phyloP scores from a whole-genome alignment of 2,113 vertebrate genomes.

The Antechinus stuartii region DNA sequence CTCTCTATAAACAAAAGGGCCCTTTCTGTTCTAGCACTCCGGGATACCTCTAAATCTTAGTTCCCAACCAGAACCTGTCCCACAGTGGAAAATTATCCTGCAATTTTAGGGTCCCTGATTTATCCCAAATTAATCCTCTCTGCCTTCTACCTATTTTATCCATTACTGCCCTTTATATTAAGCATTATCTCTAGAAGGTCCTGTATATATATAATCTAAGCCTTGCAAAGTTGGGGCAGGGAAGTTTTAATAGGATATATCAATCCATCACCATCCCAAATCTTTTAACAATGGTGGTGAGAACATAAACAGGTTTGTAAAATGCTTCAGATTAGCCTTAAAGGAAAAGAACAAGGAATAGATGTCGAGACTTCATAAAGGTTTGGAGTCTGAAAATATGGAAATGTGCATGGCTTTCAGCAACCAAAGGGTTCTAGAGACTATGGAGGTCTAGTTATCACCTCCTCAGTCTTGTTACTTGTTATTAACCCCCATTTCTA shows the following conservation, averaged over 20 bases:
- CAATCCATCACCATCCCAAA: background rate
- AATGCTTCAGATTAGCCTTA: background rate
- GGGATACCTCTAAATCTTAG: background rate
- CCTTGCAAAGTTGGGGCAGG: background rate
- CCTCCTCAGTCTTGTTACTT: background rate
- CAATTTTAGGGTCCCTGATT: background rate
- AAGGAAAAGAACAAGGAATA: background rate
- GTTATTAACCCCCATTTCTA: background rate
- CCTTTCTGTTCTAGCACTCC: background rate
- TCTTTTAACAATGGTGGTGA: background rate
- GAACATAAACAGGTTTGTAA: background rate
- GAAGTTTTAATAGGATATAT: background rate
- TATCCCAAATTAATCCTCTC: background rate
- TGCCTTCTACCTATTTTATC: background rate
- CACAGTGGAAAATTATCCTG: background rate
- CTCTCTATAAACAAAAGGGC: constrained; percentile 4
- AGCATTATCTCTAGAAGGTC: background rate
- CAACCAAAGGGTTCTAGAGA: background rate
- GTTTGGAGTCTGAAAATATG: background rate
- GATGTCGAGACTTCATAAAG: background rate
- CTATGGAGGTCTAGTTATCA: background rate
- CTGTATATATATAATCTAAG: background rate
- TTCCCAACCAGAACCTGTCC: background rate
- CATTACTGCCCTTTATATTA: background rate
- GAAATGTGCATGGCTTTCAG: background rate